Percentiles rank a stretch among this genome's conserved stretches.
Conservation (phyloP, 2,113 vertebrate genomes). For the Eudorcas thomsonii region DNA sequence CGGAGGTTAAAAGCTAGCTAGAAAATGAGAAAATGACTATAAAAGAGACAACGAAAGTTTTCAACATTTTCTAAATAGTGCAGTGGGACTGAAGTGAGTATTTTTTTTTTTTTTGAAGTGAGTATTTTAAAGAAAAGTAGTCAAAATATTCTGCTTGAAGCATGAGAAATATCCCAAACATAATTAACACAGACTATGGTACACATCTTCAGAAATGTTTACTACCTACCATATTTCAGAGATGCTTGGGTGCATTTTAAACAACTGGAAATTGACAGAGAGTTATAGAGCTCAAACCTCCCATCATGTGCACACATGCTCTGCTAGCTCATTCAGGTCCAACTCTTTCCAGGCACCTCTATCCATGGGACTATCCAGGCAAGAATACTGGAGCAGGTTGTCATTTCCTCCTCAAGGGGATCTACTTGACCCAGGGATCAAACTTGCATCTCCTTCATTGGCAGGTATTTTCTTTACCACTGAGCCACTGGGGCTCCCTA, state of each 20-base stretch:
- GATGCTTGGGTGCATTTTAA: background rate
- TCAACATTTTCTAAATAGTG: constrained; percentile 49
- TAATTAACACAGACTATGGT: background rate
- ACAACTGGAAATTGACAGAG: background rate
- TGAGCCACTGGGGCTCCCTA: background rate
- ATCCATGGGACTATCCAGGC: background rate
- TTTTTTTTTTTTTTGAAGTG: background rate
- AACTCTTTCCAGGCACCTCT: background rate
- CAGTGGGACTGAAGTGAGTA: background rate
- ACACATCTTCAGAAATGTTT: background rate
- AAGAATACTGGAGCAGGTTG: background rate
- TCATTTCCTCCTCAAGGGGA: background rate
- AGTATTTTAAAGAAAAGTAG: constrained; percentile 3
- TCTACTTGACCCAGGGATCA: background rate
- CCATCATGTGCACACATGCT: background rate
- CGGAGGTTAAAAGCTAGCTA: constrained; percentile 63
- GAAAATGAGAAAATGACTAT: constrained; percentile 52
- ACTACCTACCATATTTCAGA: background rate
- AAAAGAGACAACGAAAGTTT: constrained; percentile 48
- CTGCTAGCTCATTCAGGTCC: background rate
- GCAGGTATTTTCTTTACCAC: background rate
- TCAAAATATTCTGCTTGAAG: constrained; percentile 17
- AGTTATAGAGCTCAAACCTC: background rate
- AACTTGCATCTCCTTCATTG: background rate
- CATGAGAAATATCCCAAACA: background rate